These are phyloP conservation scores for Fulica atra DNA, from an alignment of 2,113 vertebrate species.

Conservation along the genomic window DNA sequence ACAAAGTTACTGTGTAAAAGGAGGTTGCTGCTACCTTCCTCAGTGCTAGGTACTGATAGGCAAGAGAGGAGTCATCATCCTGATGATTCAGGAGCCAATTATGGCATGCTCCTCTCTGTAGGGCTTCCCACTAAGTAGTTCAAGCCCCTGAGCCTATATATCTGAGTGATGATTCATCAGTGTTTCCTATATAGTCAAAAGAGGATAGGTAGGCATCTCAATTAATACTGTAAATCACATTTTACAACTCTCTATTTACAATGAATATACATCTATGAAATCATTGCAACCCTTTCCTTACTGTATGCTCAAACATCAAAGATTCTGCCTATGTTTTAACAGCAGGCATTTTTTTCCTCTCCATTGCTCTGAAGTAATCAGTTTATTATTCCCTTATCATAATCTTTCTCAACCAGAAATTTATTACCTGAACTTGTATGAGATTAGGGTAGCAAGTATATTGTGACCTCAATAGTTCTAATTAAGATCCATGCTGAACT, in stretches of 20 bases:
- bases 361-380: neutral
- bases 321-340: neutral
- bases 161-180: neutral
- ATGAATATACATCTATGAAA: neutral
- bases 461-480: neutral
- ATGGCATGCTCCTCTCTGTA: neutral
- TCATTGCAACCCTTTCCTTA: neutral
- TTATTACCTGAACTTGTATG: neutral
- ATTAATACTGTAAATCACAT: neutral
- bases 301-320: neutral
- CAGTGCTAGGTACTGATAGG: neutral
- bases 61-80: neutral
- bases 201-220: neutral
- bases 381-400: neutral
- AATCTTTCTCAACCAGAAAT: neutral
- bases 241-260: neutral
- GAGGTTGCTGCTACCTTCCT: neutral
- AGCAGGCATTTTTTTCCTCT: neutral
- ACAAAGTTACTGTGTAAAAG: neutral
- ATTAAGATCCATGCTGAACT: neutral
- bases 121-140: neutral
- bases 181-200: neutral
- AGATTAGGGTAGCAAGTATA: neutral
- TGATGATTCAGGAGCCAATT: neutral
- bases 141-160: neutral